Percentiles rank a stretch among this genome's conserved stretches.
Evolutionary conservation across 1,140 invertebrate genomes (phyloP).

Genomic region (Zelostemma sp.): DNA sequence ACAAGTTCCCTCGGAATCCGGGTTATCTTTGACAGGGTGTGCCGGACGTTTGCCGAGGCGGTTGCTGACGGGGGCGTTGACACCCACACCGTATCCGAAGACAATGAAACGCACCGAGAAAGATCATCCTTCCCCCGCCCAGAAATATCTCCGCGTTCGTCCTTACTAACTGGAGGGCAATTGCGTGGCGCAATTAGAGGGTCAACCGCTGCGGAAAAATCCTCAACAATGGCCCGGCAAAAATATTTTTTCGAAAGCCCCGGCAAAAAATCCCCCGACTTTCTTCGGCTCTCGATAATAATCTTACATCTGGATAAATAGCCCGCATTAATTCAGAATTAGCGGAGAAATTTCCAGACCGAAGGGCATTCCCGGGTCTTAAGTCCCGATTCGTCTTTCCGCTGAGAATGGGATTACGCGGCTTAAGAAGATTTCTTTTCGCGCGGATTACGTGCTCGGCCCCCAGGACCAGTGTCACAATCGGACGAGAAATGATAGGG

Average conservation of each 20-base stretch:
- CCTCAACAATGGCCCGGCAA: background rate
- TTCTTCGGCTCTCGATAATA: slow-evolving; percentile 7
- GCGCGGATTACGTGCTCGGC: slow-evolving; percentile 1
- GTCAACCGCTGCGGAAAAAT: slow-evolving; percentile 5
- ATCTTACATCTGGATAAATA: slow-evolving; percentile 3
- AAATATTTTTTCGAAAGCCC: too few relatives aligned
- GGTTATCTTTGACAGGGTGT: slow-evolving; percentile 52
- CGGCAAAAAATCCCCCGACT: background rate
- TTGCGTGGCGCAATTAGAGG: slow-evolving; percentile 35
- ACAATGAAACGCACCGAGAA: slow-evolving; percentile 59
- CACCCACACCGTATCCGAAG: slow-evolving; percentile 57
- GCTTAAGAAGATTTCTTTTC: slow-evolving; percentile 3
- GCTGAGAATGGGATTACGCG: slow-evolving; percentile 2
- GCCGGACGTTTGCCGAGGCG: slow-evolving; percentile 52
- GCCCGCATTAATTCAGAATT: slow-evolving; percentile 4
- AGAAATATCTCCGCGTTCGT: slow-evolving; percentile 36
- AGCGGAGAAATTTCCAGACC: background rate
- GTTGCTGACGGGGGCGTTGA: slow-evolving; percentile 64
- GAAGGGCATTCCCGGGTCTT: background rate
- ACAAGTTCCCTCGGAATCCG: slow-evolving; percentile 37
- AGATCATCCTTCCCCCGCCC: slow-evolving; percentile 56
- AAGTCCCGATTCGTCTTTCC: background rate
- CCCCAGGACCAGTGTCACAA: background rate
- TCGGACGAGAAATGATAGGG: background rate
- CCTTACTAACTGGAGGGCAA: slow-evolving; percentile 42